Evolutionary conservation across 2,888 invertebrate species (phyloP), one percentile per base, ranked within the genome.

Genomic region (Noctua fimbriata): DNA sequence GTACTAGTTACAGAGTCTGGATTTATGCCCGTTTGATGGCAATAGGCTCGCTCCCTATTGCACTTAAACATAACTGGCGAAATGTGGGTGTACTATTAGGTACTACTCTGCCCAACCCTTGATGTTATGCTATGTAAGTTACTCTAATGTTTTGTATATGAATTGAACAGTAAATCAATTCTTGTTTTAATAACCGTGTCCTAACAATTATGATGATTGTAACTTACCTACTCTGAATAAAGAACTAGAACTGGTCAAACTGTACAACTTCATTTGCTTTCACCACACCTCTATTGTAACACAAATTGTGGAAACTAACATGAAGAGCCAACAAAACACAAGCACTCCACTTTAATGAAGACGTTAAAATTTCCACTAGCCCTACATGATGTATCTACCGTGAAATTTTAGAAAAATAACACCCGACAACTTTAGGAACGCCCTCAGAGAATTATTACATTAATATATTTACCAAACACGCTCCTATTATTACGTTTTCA

Each of bases 401-500:
- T 97, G 96, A 97, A 96, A 97, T 97, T 96, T 95, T 94, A 91
- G 92, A 95, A 96, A 94, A 95, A 96, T 94, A 94, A 90, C 89
- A 92, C 92, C 92, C 91, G 92, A 91, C 93, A 91, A 91, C 92
- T 93, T 91, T 92, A 89, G 91, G 91, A 93, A 92, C 94, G 93
- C 95, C 96, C 96, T 93, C 89, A 90, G 91, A 94, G 95, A 96
- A 93, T 95, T 96, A 96, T 96, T 95, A 95, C 94, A 95, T 95
- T 96, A 96, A 95, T 96, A 94, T 96, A 96, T 97, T 96, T 96
- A 96, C 96, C 93, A 96, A 95, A 96, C 96, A 96, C 95, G 95
- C 94, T 95, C 92, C 96, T 95, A 96, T 97, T 96, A 96, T 96
- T 96, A 96, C 94, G 92, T 95, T 96, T 97, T 96, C 96, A 97